Evolutionary conservation across 2,113 vertebrate species (phyloP), one percentile per base, ranked within the genome.

Genomic region (Seriola dumerili): DNA sequence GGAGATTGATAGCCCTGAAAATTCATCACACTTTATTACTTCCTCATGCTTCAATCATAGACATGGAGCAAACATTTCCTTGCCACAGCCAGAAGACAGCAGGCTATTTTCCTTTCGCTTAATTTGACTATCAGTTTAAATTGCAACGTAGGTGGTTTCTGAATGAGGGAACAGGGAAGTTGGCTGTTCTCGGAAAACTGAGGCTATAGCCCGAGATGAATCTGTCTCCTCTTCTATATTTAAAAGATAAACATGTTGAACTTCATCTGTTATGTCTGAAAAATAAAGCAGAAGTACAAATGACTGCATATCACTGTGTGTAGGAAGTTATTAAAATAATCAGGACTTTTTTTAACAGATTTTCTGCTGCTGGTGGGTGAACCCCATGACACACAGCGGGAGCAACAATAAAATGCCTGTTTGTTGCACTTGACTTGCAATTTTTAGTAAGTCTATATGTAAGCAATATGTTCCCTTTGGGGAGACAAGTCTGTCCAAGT

Each of bases 121-220:
- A 72, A 86, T 92, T 90, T 85, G 76, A 80, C 68, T 76, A 64
- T 89, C 73, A 74, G 48, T 74, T 77, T 77, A 85, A 90, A 88
- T 85, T 58, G 76, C 83, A 83, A 48, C 36, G 0, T 40, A 73
- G 80, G 83, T 88, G 76, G 78, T 86, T 88, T 91, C 78, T 89
- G 59, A 91, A 62, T 78, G 55, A 82, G 32, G 74, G 85, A 85
- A 92, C 32, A 82, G 59, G 84, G 88, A 92, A 92, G 83, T 89
- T 70, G 57, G 7, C 80, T 76, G 32, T 90, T 89, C 82, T 89
- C 70, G 59, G 82, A 90, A 93, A 90, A 82, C 13, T 5, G 16
- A 72, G 34, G 52, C 55, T 12, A 5, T 25, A 36, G 16, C 34
- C 34, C 16, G 66, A 68, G 50, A 64, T 64, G 23, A 90, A 73